phyloP scores from a whole-genome alignment of 1,140 invertebrate species.

The Vanessa tameamea region DNA sequence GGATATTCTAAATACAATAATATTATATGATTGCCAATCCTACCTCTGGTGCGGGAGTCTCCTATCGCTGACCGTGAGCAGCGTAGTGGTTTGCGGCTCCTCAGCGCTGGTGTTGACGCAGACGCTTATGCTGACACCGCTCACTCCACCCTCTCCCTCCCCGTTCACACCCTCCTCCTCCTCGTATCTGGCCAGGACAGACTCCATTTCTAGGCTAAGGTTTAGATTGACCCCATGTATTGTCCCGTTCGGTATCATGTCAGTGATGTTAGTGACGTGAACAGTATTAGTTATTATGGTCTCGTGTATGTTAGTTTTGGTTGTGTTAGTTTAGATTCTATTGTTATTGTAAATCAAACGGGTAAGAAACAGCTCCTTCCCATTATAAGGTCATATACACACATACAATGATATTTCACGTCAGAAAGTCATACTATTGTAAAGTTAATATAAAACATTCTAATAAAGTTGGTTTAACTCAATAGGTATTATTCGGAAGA shows the following conservation, averaged over 20 bases:
- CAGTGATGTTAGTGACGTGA: neutral
- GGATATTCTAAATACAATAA: neutral
- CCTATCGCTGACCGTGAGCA: conserved; percentile 60
- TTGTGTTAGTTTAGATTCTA: neutral
- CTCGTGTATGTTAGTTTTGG: neutral
- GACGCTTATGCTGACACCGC: conserved; percentile 71
- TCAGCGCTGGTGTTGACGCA: conserved; percentile 63
- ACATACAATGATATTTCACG: too few species aligned
- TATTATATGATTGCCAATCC: neutral
- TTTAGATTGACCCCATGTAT: conserved; percentile 59
- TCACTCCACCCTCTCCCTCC: conserved; percentile 44
- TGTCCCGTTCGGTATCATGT: conserved; percentile 22
- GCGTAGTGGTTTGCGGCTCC: conserved; percentile 51
- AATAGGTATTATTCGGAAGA: too few species aligned
- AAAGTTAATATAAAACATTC: too few species aligned
- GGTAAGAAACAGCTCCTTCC: too few species aligned
- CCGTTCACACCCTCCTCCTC: conserved; percentile 55
- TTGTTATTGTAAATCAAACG: neutral
- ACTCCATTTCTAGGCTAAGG: conserved; percentile 64
- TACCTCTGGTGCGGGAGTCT: conserved; percentile 68
- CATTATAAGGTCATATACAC: too few species aligned
- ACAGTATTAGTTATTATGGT: neutral
- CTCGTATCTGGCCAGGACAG: conserved; percentile 72
- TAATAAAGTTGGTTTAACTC: too few species aligned
- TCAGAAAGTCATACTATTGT: neutral